These are phyloP conservation scores for Perizoma affinitatum DNA, from an alignment of 2,888 invertebrate species.

Conservation along the genomic window DNA sequence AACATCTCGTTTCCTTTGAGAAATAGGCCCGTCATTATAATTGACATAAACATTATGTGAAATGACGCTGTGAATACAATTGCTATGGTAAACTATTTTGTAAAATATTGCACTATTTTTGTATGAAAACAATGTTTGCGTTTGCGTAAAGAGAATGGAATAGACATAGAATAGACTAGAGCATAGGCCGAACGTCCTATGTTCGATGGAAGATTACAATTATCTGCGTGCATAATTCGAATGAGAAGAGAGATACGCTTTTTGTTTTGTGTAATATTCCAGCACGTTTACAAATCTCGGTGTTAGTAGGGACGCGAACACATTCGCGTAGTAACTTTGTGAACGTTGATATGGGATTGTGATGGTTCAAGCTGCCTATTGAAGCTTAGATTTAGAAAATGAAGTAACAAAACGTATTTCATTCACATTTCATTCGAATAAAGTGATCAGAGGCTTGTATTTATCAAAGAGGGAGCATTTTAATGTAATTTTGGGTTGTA, in stretches of 20 bases:
- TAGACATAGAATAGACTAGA: too few species aligned
- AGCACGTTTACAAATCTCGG: constrained; percentile 25
- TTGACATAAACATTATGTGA: too few species aligned
- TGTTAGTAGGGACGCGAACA: constrained; percentile 34
- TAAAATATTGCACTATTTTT: too few species aligned
- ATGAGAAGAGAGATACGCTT: not conserved
- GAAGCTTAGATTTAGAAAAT: constrained; percentile 42
- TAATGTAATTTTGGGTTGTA: not conserved
- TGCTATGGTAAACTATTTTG: too few species aligned
- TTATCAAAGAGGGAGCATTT: constrained; percentile 20
- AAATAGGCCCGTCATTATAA: too few species aligned
- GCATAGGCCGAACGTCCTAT: too few species aligned
- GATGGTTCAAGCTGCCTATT: constrained; percentile 54
- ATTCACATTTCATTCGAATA: constrained; percentile 3
- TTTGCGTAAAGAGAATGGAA: too few species aligned
- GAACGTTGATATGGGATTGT: constrained; percentile 52
- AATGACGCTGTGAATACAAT: too few species aligned
- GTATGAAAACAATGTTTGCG: too few species aligned
- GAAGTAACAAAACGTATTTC: constrained; percentile 24
- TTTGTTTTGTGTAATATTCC: constrained; percentile 1
- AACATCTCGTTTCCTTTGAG: too few species aligned
- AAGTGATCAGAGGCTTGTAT: not conserved
- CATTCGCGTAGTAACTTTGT: constrained; percentile 47
- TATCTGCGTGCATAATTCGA: too few species aligned
- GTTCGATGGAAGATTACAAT: too few species aligned